Evolutionary conservation across 2,113 vertebrate genomes (phyloP).

Genomic region (Lampris megalopsis): DNA sequence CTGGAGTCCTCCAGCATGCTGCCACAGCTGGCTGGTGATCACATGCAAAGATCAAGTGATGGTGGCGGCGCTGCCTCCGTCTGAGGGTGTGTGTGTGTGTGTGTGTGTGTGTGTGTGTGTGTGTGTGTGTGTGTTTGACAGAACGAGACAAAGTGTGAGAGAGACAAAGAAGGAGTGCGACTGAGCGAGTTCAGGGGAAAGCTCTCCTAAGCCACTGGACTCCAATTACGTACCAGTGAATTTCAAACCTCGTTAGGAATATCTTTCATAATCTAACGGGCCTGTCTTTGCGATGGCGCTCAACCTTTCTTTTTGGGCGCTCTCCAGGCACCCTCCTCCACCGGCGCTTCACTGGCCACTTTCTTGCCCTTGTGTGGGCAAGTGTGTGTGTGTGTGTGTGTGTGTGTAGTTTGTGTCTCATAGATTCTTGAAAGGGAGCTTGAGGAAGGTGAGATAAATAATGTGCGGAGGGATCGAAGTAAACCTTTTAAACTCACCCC

Average conservation of each 20-base stretch:
- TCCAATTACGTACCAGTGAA: slow-evolving; percentile 65
- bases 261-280: slow-evolving; percentile 74
- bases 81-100: slow-evolving; percentile 9
- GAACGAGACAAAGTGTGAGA: slow-evolving; percentile 11
- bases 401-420: slow-evolving; percentile 7
- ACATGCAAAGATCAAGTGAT: slow-evolving; percentile 38
- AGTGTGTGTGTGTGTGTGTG: background rate
- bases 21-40: slow-evolving; percentile 45
- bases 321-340: slow-evolving; percentile 38
- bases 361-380: background rate
- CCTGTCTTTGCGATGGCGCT: slow-evolving; percentile 63
- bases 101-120: slow-evolving; percentile 5
- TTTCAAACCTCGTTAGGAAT: slow-evolving; percentile 65
- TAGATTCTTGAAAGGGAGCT: slow-evolving; percentile 3
- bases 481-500: slow-evolving; percentile 39
- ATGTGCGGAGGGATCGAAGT: slow-evolving; percentile 2
- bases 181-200: slow-evolving; percentile 50
- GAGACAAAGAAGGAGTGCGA: slow-evolving; percentile 35
- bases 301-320: slow-evolving; percentile 50
- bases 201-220: slow-evolving; percentile 74
- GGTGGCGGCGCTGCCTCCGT: slow-evolving; percentile 15
- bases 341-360: slow-evolving; percentile 36
- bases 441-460: background rate
- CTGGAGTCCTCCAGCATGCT: slow-evolving; percentile 23
- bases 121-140: slow-evolving; percentile 3